Base-by-base conservation (phyloP, 2,113 vertebrate genomes). In the Globicephala melas region DNA sequence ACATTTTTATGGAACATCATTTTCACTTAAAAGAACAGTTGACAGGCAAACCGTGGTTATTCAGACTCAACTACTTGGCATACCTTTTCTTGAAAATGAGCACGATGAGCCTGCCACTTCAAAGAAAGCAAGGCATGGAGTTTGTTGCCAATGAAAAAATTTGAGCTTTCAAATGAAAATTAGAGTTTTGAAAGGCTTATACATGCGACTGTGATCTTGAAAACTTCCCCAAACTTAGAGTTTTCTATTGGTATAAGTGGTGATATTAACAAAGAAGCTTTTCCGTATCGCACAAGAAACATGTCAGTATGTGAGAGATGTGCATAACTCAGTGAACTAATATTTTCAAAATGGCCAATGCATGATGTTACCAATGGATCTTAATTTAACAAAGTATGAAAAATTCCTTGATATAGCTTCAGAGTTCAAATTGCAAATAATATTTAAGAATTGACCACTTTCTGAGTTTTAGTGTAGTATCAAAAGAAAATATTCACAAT, bases 21-120 rank as follows among this genome's bases (percentile, higher is more conserved):
- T 92, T 77, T 94, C 74, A 63, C 21, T 92, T 94, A 21, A 73
- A 92, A 90, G 47, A 68, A 41, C 28, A 90, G 36, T 31, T 62
- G 36, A 50, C 58, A 80, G 41, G 38, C 6, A 81, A 79, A 82
- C 33, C 63, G 1, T 68, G 15, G 13, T 65, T 93, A 81, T 71
- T 89, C 71, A 60, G 15, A 85, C 55, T 92, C 38, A 89, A 73
- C 55, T 80, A 65, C 33, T 67, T 76, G 62, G 60, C 12, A 41
- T n/a, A 76, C 3, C 20, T 85, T 91, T 93, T 89, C 65, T 67
- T 82, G 36, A 53, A 96, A 95, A 47, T 23, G 44, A 91, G 89
- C 58, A 83, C 55, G 55, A 92, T 70, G 58, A n/a, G 10, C 8
- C 13, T 36, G 3, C 11, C 76, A 80, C 68, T 70, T 71, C n/a